Base-by-base conservation (phyloP, 2,113 vertebrate species). In the Ptyas mucosa region DNA sequence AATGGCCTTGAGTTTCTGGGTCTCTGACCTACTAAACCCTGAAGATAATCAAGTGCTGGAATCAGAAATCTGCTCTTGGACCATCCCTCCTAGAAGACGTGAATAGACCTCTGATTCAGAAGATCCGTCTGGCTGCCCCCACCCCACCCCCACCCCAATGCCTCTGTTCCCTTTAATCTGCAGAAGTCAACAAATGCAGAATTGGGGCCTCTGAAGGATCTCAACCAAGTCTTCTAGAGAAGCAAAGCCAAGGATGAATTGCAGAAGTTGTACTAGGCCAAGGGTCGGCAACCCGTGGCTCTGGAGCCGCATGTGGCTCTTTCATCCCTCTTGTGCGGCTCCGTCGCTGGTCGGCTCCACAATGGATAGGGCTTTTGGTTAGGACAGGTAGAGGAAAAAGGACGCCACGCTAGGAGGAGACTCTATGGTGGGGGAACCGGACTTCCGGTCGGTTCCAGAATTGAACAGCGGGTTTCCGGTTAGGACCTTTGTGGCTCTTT, bases 91-190 rank as follows among this genome's bases (percentile, higher is more conserved):
- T 75, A 75, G n/a, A 75, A 81, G n/a, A 81, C 5, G 7, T 0
- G 15, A 20, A 34, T 21, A 81, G 69, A 34, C 15, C 69, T 81
- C 69, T 75, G n/a, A 75, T 34, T 81, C 15, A 81, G 69, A 39
- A 39, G 34, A 39, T 20, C 12, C 4, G 0, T 14, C 0, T 2
- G 43, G 3, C 43, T 46, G 43, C 43, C 12, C 0, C 15, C 2
- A 2, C 15, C 1, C n/a, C 14, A 46, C 46, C 4, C 46, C 0
- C 43, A 46, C 64, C 12, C 0, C 15, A 20, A 20, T 39, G n/a
- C n/a, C 64, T 69, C 29, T 81, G 69, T 81, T 39, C 18, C 34
- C 69, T 81, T 81, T 81, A 81, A 81, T 81, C 69, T 81, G 69
- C 69, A 81, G 69, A 81, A 81, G 69, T 34, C 69, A 39, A 39